A percentile compares a stretch with the other conserved stretches of the same genome.
phyloP scores from a whole-genome alignment of 2,888 invertebrate species.

The Thera obeliscata region DNA sequence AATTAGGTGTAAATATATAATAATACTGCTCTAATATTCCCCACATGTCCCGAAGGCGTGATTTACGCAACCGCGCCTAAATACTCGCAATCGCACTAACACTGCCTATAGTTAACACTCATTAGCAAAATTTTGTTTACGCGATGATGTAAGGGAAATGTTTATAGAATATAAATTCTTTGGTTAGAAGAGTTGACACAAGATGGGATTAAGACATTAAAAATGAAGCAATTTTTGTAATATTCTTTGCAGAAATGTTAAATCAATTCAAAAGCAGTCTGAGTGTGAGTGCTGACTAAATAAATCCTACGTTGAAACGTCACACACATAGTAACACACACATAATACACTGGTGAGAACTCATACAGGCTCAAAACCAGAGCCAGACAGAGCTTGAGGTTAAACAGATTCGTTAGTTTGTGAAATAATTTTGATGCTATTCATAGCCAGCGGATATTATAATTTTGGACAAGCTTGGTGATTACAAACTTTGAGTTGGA shows the following conservation, averaged over 20 bases:
- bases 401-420: constrained; percentile 10
- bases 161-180: constrained; percentile 31
- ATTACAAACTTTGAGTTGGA: constrained; percentile 27
- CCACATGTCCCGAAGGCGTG: constrained; percentile 9
- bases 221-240: constrained; percentile 6
- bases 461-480: constrained; percentile 22
- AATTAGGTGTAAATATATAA: not conserved
- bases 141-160: constrained; percentile 38
- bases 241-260: constrained; percentile 10
- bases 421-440: constrained; percentile 24
- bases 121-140: constrained; percentile 41
- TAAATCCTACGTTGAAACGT: too few relatives aligned
- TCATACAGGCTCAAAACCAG: too few relatives aligned
- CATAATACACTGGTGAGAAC: too few relatives aligned
- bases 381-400: too few relatives aligned
- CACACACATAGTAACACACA: too few relatives aligned
- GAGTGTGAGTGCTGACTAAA: too few relatives aligned
- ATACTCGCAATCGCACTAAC: not conserved
- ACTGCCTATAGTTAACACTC: constrained; percentile 2
- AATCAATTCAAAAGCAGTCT: not conserved
- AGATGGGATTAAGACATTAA: constrained; percentile 29
- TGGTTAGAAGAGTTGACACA: constrained; percentile 26
- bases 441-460: constrained; percentile 22
- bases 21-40: constrained; percentile 2
- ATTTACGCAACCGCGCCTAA: constrained; percentile 42